Evolutionary conservation across 2,797 vertebrate genomes (phyloP), one percentile per base, ranked within the genome.

Genomic region (Balearica regulorum): DNA sequence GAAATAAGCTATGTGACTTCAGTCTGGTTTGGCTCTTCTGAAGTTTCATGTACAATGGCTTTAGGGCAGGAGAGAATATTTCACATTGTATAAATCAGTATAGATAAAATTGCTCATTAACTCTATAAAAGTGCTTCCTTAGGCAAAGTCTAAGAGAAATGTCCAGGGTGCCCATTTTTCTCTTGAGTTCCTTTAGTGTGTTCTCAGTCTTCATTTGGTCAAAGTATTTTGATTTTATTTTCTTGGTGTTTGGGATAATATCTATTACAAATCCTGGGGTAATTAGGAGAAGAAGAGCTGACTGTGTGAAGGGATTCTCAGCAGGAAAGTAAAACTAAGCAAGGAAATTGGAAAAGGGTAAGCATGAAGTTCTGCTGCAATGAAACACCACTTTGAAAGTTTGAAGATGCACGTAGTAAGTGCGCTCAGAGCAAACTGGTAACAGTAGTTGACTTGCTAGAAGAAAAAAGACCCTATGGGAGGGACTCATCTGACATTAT

Each of bases 71-170:
- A 78, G 51, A 97, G 44, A 83, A 55, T 89, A 86, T 92, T 96
- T 97, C 48, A 53, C 1, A 0, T 76, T 77, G 33, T 88, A 57
- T 83, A 88, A 82, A 94, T 89, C 69, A 9, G 57, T 65, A 57
- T 58, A 90, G 58, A 91, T 96, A 92, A 96, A 93, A 94, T 78
- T 91, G 66, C 60, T 93, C 82, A 76, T 94, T 89, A 96, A 86
- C 57, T 93, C 29, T 84, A 6, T 85, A 70, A 86, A 94, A 93
- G 66, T 86, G 51, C 62, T 93, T 96, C 72, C 72, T 39, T 87
- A 85, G 65, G 76, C 79, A 93, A 88, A 79, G 69, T 83, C 66
- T 81, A 72, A 76, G 64, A 90, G 43, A 87, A 94, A 66, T 28
- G 35, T 76, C 73, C 76, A 70, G 58, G 28, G 33, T 92, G 62